A percentile compares a stretch with the other conserved stretches of the same genome.
These are phyloP conservation scores for Ptiloglossa arizonensis DNA, from an alignment of 1,140 invertebrate genomes.

Conservation along the genomic window DNA sequence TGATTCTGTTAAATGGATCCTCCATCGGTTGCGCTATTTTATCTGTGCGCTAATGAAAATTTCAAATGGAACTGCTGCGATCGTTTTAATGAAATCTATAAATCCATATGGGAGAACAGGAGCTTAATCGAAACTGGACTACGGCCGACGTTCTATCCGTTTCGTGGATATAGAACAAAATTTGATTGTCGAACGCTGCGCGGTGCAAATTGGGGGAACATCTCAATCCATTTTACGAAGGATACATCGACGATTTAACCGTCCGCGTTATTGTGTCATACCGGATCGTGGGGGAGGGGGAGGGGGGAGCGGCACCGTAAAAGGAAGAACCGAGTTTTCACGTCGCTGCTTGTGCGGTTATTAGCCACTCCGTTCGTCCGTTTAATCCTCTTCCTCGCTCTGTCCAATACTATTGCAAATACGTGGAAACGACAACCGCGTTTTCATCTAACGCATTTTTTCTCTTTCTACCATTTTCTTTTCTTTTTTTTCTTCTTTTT, in stretches of 20 bases:
- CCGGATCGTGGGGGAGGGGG: not conserved
- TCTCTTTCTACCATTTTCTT: not conserved
- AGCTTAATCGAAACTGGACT: constrained; percentile 36
- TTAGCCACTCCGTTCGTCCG: not conserved
- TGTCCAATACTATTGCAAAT: not conserved
- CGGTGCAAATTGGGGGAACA: not conserved
- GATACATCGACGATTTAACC: constrained; percentile 4
- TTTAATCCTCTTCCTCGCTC: constrained; percentile 7
- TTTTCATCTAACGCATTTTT: not conserved
- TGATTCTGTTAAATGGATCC: not conserved
- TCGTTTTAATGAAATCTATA: constrained; percentile 41
- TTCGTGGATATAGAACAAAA: constrained; percentile 15
- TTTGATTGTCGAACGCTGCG: not conserved
- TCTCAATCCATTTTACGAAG: constrained; percentile 20
- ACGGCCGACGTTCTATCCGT: not conserved
- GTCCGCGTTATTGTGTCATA: constrained; percentile 7
- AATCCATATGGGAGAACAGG: constrained; percentile 12
- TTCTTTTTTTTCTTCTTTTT: not conserved
- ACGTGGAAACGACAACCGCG: not conserved
- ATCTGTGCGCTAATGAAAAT: constrained; percentile 37
- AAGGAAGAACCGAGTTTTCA: constrained; percentile 2
- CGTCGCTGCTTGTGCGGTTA: constrained; percentile 6
- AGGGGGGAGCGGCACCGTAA: not conserved
- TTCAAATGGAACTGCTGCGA: constrained; percentile 24
- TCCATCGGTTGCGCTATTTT: not conserved